Percentiles rank a stretch among this genome's conserved stretches.
These are phyloP conservation scores for Drosophila fuyamai DNA, from an alignment of 1,140 invertebrate species.

Conservation along the genomic window DNA sequence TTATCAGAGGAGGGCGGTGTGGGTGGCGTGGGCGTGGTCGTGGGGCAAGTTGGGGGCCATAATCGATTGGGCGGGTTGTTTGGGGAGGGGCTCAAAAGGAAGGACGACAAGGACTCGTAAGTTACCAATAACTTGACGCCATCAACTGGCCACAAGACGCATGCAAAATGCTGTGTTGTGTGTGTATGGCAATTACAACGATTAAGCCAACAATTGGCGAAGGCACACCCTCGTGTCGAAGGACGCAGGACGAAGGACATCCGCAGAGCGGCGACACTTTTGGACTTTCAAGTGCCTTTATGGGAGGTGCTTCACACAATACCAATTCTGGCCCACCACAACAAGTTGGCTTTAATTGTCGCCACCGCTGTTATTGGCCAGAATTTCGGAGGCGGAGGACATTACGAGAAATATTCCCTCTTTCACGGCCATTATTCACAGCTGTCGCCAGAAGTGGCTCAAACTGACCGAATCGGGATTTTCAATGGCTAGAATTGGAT, in stretches of 20 bases:
- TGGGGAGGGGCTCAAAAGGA: conserved; percentile 1
- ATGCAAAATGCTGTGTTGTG: conserved; percentile 38
- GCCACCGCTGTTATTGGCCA: conserved; percentile 44
- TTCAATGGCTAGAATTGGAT: conserved; percentile 36
- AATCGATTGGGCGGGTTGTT: conserved; percentile 64
- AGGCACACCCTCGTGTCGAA: conserved; percentile 16
- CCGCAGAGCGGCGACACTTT: conserved; percentile 61
- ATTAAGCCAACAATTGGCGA: conserved; percentile 39
- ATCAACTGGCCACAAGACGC: conserved; percentile 30
- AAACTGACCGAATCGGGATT: conserved; percentile 40
- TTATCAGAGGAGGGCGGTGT: conserved; percentile 49
- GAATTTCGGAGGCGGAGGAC: conserved; percentile 6
- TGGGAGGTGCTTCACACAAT: conserved; percentile 28
- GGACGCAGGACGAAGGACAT: conserved; percentile 19
- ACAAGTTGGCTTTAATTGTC: conserved; percentile 72
- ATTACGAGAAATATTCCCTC: conserved; percentile 16
- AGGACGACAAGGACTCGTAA: conserved; percentile 29
- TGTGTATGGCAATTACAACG: conserved; percentile 37
- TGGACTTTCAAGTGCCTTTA: conserved; percentile 32
- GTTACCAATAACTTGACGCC: conserved; percentile 75
- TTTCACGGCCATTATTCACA: conserved; percentile 72
- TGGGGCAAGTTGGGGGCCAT: conserved; percentile 31
- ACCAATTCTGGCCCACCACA: conserved; percentile 14
- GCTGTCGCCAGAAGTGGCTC: conserved; percentile 67
- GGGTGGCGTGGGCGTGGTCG: conserved; percentile 38